Evolutionary conservation across 1,140 invertebrate species (phyloP), one percentile per base, ranked within the genome.

Genomic region (Ditylenchus dipsaci): DNA sequence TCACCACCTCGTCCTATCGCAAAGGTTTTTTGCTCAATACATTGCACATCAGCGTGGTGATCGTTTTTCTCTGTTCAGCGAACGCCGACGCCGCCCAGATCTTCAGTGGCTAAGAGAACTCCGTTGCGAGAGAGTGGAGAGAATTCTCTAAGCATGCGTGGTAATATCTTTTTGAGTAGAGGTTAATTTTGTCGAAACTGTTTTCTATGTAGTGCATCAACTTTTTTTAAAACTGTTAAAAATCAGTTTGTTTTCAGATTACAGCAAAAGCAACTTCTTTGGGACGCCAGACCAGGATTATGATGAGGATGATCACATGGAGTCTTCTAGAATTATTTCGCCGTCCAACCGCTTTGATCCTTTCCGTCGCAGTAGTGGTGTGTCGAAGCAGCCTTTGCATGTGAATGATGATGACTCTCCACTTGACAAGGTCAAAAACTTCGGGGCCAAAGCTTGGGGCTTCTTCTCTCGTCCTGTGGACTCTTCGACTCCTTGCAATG

Each of bases 241-340:
- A 26, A 26, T 9, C 15, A 27, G 17, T 66, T 27, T 26, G 13
- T n/a, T 65, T 49, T 43, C 23, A 45, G 17, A 61, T 61, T 23
- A 56, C 15, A 66, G 21, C 49, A 53, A 19, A 17, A 19, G 3
- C 3, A 53, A 17, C 8, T 53, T 7, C 15, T 26, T 21, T 8
- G 23, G 49, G n/a, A 21, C 49, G 29, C n/a, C 11, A 27, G 43
- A 66, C 0, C 71, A 68, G 7, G 72, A 73, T 23, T 68, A 74
- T 29, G 63, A 62, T 7, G 63, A 73, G 8, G 72, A 74, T 47
- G 72, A 76, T 73, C 74, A 75, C 58, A 74, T 49, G 0, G 72
- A 76, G 26, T 76, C 73, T 19, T 76, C 72, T 13, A 65, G 72
- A 0, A 76, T 72, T 62, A 42, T 70, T 27, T 53, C 69, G 26